Conservation (phyloP, 2,888 invertebrate species). For the Sarcophaga variegata region DNA sequence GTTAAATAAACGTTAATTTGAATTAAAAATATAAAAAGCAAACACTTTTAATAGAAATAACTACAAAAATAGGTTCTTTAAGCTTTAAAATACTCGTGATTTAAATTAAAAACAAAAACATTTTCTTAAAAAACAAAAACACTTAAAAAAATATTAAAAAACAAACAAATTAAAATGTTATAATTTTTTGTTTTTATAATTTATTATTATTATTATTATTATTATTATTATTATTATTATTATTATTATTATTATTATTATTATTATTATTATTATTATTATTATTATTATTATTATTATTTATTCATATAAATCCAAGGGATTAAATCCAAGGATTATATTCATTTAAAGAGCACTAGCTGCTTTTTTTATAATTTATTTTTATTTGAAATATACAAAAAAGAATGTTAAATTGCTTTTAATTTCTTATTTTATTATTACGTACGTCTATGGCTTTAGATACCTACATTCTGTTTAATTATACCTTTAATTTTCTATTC, state of each 20-base stretch:
- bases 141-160: not conserved
- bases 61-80: not conserved
- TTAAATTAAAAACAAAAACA: not conserved
- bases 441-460: too few species aligned
- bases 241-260: too few species aligned
- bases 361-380: not conserved
- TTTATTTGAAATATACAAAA: not conserved
- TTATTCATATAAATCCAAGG: too few species aligned
- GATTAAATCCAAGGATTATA: too few species aligned
- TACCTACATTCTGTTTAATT: not conserved
- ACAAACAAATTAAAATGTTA: not conserved
- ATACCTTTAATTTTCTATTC: too few species aligned
- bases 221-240: too few species aligned
- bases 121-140: not conserved
- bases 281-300: too few species aligned
- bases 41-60: not conserved
- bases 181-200: not conserved
- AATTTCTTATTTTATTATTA: too few species aligned
- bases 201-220: not conserved
- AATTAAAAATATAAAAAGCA: not conserved
- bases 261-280: too few species aligned
- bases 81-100: constrained; percentile 37
- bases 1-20: constrained; percentile 50
- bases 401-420: not conserved
- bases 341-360: too few species aligned